Base-by-base conservation (phyloP, 2,113 vertebrate species). In the Crypturellus undulatus region DNA sequence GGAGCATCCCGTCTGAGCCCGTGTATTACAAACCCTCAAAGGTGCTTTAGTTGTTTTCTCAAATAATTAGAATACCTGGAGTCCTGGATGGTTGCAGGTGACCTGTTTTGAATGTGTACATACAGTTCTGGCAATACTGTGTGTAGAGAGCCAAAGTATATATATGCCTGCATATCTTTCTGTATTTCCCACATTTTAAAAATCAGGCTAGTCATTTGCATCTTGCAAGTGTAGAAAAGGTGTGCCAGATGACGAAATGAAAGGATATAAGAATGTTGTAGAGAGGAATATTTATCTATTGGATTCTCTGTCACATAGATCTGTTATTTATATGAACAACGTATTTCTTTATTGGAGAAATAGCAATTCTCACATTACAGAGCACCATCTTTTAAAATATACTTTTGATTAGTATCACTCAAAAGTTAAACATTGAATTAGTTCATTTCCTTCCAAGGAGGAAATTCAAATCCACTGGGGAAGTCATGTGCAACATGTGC, bases 401-500 rank as follows among this genome's bases (percentile, higher is more conserved):
- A 94, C 65, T 93, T 97, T 94, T 97, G 94, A 97, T 96, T 97
- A 95, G 78, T 96, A 91, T 95, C 77, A 90, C 71, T 96, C 68
- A 92, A 75, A 97, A 95, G 88, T 82, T 86, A 89, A 97, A 96
- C 65, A 62, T 62, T 70, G 88, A 93, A 56, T 90, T 59, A 78
- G 42, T 87, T 96, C 79, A 54, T 59, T 94, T 97, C 90, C 81
- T 93, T 97, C 95, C 88, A 96, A 90, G 92, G 64, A 97, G 94
- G 95, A 98, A 97, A 96, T 84, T 90, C 90, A 97, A 73, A 85
- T 89, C 80, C 92, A 40, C 52, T 64, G 85, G 86, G 96, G 84
- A 94, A 85, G 76, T 91, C 87, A 93, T 68, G 95, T 91, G 91
- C 90, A 97, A 89, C 80, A 96, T 65, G 54, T 96, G 96, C 92